Evolutionary conservation across 2,113 vertebrate species (phyloP).

Genomic region (Macquaria australasica): DNA sequence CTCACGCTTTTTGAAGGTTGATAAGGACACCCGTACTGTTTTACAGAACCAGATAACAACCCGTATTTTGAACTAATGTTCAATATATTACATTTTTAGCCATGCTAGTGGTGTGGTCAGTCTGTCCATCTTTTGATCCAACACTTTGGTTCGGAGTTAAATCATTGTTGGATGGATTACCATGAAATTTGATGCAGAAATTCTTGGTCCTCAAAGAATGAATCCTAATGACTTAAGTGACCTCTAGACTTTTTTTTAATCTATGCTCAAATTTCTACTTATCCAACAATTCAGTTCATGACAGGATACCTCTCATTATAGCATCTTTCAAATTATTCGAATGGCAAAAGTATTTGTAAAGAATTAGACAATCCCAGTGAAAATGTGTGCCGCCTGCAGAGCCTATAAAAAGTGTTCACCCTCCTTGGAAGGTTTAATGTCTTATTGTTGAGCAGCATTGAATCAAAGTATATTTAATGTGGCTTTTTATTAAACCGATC

Average conservation of each 20-base stretch:
- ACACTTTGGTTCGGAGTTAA: not conserved
- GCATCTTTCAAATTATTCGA: not conserved
- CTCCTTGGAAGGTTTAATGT: not conserved
- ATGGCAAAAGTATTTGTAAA: not conserved
- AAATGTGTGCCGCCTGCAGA: not conserved
- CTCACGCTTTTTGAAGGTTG: not conserved
- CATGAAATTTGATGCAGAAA: not conserved
- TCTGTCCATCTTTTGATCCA: not conserved
- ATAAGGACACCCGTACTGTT: slow-evolving; percentile 1
- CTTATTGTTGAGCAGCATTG: not conserved
- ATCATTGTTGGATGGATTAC: not conserved
- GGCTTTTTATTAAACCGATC: not conserved
- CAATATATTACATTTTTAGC: not conserved
- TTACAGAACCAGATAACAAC: not conserved
- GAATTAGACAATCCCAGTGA: not conserved
- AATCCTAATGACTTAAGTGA: not conserved
- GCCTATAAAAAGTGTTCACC: not conserved
- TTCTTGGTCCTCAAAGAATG: not conserved
- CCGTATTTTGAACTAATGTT: not conserved
- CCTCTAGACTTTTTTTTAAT: not conserved
- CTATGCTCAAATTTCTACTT: not conserved
- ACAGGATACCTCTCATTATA: not conserved
- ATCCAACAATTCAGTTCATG: not conserved
- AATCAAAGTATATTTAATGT: not conserved
- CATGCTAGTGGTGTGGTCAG: not conserved